Evolutionary conservation across 2,797 vertebrate genomes (phyloP), one percentile per base, ranked within the genome.

Genomic region (Sebastes umbrosus): DNA sequence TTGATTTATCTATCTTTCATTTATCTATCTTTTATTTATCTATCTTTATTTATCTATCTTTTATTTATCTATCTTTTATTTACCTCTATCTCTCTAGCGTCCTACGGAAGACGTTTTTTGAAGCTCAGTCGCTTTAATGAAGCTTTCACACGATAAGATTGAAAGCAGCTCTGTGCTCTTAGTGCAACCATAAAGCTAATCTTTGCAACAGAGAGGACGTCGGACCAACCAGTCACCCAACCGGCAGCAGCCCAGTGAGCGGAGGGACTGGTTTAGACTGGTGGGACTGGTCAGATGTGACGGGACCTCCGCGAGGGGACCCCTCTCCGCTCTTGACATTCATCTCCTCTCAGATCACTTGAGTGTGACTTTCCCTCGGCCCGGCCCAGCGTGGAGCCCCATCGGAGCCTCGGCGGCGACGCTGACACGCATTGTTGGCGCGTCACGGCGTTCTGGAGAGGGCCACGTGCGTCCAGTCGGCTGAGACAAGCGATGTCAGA

Each of bases 311-410:
- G n/a, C 46, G 73, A 83, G 83, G 76, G 80, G 75, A 79, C 79
- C 89, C 86, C 84, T 60, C 84, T 83, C 82, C n/a, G 79, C 80
- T 64, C 83, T 79, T 91, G 87, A 91, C 91, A 92, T 84, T 89
- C 89, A 86, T 88, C 90, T 91, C 84, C 88, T 89, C 86, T 89
- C 84, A 84, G 92, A 92, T 88, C 90, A 91, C 80, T 87, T 80
- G 89, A 92, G 83, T 84, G 93, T 91, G 90, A 93, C 89, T 62
- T 81, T 78, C 88, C 84, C 84, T 76, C 66, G 68, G 74, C 77
- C 66, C 3, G 0, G 75, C 82, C 43, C 90, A 87, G 90, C 82
- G 79, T 87, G 91, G 84, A 81, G 82, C 71, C 90, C 69, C 34
- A 54, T 68, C 2, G 22, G 69, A 22, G 50, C 76, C 84, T 76